Evolutionary conservation across 2,888 invertebrate species (phyloP).

Genomic region (Dolomedes plantarius): DNA sequence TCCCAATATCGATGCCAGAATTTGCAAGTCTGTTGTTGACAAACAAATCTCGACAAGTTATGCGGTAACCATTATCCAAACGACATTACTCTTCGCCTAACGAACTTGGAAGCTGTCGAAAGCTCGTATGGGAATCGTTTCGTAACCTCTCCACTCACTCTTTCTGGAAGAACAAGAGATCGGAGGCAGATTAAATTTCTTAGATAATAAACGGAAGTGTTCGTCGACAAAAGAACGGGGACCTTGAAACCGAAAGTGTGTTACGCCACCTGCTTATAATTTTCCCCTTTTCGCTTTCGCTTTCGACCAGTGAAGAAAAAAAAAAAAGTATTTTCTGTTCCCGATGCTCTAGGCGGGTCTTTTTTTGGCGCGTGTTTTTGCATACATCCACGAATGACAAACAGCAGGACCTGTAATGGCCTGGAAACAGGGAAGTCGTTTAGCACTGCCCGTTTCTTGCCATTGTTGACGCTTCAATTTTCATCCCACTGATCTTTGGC

Average conservation of each 20-base stretch:
- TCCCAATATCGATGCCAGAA: no score
- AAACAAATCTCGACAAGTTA: no score
- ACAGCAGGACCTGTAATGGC: neutral
- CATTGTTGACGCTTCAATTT: no score
- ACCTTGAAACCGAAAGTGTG: neutral
- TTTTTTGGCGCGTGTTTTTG: neutral
- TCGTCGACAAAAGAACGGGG: neutral
- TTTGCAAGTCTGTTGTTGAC: no score
- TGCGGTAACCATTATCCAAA: no score
- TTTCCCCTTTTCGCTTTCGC: neutral
- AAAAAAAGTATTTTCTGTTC: neutral
- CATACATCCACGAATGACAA: neutral
- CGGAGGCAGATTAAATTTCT: neutral
- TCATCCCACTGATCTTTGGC: no score
- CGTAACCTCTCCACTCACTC: neutral
- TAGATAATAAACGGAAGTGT: neutral
- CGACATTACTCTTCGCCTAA: no score
- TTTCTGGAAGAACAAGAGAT: neutral
- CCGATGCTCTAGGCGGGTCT: neutral
- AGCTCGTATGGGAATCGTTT: no score
- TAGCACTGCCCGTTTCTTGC: neutral
- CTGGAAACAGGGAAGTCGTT: neutral
- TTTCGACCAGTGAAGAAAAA: neutral
- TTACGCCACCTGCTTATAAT: neutral
- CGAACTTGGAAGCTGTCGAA: no score